phyloP scores from a whole-genome alignment of 2,888 invertebrate species.

The Hirtodrosophila histrioides region DNA sequence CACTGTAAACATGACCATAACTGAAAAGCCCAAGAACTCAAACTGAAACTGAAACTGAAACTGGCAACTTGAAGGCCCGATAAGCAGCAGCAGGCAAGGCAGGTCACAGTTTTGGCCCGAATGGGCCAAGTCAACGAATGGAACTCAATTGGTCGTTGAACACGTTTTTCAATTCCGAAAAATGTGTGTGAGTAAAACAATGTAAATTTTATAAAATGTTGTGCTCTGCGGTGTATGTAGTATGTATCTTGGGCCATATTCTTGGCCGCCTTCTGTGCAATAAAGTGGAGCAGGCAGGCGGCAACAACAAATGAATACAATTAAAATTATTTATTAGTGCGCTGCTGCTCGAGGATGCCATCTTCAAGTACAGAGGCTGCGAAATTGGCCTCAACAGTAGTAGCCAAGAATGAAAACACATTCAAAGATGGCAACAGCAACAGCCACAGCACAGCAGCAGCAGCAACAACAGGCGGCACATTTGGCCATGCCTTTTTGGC shows the following conservation, averaged over 20 bases:
- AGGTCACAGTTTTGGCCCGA: constrained; percentile 8
- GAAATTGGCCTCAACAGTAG: constrained; percentile 59
- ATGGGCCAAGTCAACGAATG: constrained; percentile 20
- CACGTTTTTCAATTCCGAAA: constrained; percentile 66
- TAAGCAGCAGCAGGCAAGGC: too few relatives aligned
- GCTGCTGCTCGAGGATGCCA: constrained; percentile 48
- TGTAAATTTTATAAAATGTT: constrained; percentile 40
- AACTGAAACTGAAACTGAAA: constrained; percentile 24
- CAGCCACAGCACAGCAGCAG: constrained; percentile 21
- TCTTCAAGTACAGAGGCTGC: constrained; percentile 61
- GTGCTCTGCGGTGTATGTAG: constrained; percentile 8
- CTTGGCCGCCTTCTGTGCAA: constrained; percentile 18
- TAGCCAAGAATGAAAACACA: constrained; percentile 58
- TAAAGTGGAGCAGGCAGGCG: constrained; percentile 58
- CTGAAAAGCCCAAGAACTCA: constrained; percentile 18
- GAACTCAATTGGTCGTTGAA: constrained; percentile 68
- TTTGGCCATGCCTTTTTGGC: constrained; percentile 81
- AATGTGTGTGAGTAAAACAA: constrained; percentile 29
- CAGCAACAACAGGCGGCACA: constrained; percentile 55
- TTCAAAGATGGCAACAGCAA: constrained; percentile 54
- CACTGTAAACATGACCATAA: constrained; percentile 42
- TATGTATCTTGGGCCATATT: background rate
- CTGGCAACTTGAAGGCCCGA: constrained; percentile 25
- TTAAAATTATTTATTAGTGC: constrained; percentile 78
- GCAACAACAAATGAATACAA: constrained; percentile 63